These are phyloP conservation scores for Mobula hypostoma DNA, from an alignment of 2,113 vertebrate species.

Conservation along the genomic window DNA sequence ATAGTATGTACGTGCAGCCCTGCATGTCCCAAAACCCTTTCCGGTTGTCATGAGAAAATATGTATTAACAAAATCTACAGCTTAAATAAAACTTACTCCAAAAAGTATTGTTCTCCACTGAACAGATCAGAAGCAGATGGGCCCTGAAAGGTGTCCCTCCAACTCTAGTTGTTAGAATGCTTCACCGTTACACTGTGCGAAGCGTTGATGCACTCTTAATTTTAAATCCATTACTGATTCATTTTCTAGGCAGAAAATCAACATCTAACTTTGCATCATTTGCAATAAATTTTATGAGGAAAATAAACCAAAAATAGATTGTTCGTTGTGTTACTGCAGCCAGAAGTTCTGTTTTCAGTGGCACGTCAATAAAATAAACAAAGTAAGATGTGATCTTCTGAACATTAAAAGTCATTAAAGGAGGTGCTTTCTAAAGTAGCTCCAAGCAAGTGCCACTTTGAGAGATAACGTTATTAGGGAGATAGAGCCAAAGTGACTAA, in stretches of 20 bases:
- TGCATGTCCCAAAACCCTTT: background rate
- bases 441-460: background rate
- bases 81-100: background rate
- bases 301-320: background rate
- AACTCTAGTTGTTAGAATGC: background rate
- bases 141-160: background rate
- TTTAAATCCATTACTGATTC: background rate
- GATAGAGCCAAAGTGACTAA: background rate
- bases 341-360: background rate
- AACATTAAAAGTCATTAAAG: background rate
- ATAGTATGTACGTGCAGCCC: background rate
- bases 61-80: background rate
- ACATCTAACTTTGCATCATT: background rate
- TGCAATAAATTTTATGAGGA: background rate
- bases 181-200: too few relatives aligned
- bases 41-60: background rate
- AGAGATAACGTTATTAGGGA: background rate
- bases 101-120: background rate
- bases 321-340: background rate
- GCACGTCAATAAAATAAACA: background rate
- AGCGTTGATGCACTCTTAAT: background rate
- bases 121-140: background rate
- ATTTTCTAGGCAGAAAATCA: background rate
- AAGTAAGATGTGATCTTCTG: background rate
- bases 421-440: background rate